A percentile compares a stretch with the other conserved stretches of the same genome.
Conservation (phyloP, 1,140 invertebrate genomes). For the Tetramorium parvispinum region DNA sequence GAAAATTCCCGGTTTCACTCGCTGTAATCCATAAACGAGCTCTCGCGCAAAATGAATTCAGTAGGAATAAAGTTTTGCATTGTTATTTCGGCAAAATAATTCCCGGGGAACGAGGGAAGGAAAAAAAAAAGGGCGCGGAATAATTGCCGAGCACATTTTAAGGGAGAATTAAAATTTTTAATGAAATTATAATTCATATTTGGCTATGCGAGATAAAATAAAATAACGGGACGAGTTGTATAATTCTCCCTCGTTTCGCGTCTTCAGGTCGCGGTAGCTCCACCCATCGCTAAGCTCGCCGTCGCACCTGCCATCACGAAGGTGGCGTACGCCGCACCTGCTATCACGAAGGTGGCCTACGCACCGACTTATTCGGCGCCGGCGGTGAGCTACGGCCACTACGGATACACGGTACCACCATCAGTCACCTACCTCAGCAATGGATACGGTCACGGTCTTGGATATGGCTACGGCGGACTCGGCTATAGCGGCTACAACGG, state of each 20-base stretch:
- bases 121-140: neutral
- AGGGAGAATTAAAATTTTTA: neutral
- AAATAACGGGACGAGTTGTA: neutral
- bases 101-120: neutral
- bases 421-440: conserved; percentile 18
- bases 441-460: conserved; percentile 54
- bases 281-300: conserved; percentile 72
- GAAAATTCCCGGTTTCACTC: neutral
- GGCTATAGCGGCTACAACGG: conserved; percentile 63
- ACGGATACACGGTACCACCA: conserved; percentile 58
- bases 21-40: conserved; percentile 14
- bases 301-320: conserved; percentile 72
- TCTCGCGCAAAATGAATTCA: conserved; percentile 38
- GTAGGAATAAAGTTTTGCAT: conserved; percentile 12
- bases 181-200: neutral
- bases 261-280: conserved; percentile 73
- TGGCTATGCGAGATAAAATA: neutral
- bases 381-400: conserved; percentile 45
- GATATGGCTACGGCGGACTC: conserved; percentile 61
- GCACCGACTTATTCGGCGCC: conserved; percentile 45
- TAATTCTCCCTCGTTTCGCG: neutral
- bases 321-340: conserved; percentile 70
- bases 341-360: conserved; percentile 56
- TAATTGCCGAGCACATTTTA: conserved; percentile 22
- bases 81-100: neutral